These are phyloP conservation scores for Gymnocypris eckloni DNA, from an alignment of 2,797 vertebrate genomes.

Conservation along the genomic window DNA sequence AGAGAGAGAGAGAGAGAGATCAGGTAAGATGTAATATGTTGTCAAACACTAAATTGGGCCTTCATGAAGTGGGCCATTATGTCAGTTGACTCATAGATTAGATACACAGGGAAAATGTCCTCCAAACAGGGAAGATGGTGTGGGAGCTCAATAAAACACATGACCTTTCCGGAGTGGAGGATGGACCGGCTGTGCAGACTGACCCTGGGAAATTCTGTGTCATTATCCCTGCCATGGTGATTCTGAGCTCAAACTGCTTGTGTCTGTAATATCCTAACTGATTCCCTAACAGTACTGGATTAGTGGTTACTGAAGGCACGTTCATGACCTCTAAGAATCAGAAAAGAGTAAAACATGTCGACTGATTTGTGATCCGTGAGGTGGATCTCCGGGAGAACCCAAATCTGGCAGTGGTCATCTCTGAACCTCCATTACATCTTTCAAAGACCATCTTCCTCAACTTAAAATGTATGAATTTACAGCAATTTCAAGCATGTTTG, in stretches of 20 bases:
- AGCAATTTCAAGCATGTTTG: neutral
- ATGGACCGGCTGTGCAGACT: conserved; percentile 60
- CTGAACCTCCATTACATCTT: neutral
- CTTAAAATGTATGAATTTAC: neutral
- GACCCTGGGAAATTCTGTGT: conserved; percentile 65
- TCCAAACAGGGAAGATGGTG: conserved; percentile 51
- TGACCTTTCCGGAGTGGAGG: conserved; percentile 54
- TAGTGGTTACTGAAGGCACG: conserved; percentile 66
- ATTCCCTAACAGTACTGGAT: conserved; percentile 69
- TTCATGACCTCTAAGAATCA: conserved; percentile 40
- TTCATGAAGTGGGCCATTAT: conserved; percentile 52
- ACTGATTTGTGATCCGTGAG: conserved; percentile 64
- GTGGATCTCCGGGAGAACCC: neutral
- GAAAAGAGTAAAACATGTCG: conserved; percentile 60
- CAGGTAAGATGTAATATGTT: conserved; percentile 31
- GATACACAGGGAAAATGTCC: conserved; percentile 52
- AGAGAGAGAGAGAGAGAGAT: neutral
- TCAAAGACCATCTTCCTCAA: neutral
- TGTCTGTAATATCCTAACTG: conserved; percentile 70
- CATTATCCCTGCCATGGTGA: conserved; percentile 68
- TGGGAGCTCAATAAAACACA: conserved; percentile 60
- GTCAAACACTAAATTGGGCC: conserved; percentile 52
- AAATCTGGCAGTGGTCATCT: neutral
- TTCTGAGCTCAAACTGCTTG: conserved; percentile 68
- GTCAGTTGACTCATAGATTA: conserved; percentile 31